These are phyloP conservation scores for Thalassophryne amazonica DNA, from an alignment of 2,797 vertebrate species.

Conservation along the genomic window DNA sequence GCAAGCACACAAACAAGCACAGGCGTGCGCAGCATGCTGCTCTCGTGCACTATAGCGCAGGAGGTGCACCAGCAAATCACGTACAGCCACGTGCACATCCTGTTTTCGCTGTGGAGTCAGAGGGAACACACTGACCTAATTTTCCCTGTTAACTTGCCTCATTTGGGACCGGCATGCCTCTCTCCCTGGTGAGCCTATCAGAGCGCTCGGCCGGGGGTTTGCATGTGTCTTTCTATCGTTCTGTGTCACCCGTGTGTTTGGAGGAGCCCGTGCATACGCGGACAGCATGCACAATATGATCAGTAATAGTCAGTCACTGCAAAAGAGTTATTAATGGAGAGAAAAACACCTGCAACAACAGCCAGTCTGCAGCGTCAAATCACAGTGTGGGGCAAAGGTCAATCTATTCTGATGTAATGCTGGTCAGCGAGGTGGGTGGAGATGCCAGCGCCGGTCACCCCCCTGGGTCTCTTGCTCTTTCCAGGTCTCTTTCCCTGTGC, in stretches of 20 bases:
- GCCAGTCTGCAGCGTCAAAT: conserved; percentile 42
- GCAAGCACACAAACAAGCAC: conserved; percentile 10
- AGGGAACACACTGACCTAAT: conserved; percentile 80
- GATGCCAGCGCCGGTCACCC: conserved; percentile 68
- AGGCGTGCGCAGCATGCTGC: conserved; percentile 27
- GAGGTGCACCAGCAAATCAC: conserved; percentile 38
- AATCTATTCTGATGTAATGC: conserved; percentile 76
- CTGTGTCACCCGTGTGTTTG: conserved; percentile 61
- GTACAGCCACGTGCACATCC: conserved; percentile 18
- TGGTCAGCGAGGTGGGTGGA: conserved; percentile 69
- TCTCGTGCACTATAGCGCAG: conserved; percentile 15
- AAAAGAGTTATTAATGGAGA: conserved; percentile 5
- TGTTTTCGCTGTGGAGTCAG: conserved; percentile 68
- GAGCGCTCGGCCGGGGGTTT: conserved; percentile 50
- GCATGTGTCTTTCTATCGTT: conserved; percentile 47
- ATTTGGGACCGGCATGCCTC: conserved; percentile 74
- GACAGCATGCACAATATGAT: not conserved
- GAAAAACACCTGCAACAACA: conserved; percentile 62
- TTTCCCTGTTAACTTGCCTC: conserved; percentile 71
- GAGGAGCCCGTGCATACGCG: not conserved
- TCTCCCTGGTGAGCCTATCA: conserved; percentile 65
- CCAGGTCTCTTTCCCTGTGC: conserved; percentile 61
- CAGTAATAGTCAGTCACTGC: not conserved
- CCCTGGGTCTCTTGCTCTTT: conserved; percentile 54
- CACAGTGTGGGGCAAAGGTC: conserved; percentile 63